Evolutionary conservation across 2,113 vertebrate genomes (phyloP).

Genomic region (Triplophysa siluroides): DNA sequence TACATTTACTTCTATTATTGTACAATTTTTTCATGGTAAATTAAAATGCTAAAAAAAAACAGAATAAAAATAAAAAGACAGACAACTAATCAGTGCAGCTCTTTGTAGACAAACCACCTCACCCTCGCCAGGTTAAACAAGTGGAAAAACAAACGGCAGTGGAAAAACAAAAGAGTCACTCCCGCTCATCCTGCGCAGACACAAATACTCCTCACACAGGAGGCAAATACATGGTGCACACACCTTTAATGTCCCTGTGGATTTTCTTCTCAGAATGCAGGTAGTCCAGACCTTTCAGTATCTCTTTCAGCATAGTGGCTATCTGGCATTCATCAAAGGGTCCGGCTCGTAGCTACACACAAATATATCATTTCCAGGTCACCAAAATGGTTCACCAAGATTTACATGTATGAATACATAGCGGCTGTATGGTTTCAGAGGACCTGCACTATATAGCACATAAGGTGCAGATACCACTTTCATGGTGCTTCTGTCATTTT

Average conservation of each 20-base stretch:
- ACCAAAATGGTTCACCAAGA: not conserved
- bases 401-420: too few species aligned
- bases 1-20: not conserved
- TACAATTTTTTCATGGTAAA: not conserved
- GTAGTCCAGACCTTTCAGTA: slow-evolving; percentile 89
- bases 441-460: not conserved
- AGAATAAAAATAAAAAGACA: slow-evolving; percentile 18
- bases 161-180: slow-evolving; percentile 33
- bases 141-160: slow-evolving; percentile 30
- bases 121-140: slow-evolving; percentile 28
- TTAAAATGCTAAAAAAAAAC: not conserved
- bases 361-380: not conserved
- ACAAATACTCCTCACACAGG: slow-evolving; percentile 4
- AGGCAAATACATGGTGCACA: not conserved
- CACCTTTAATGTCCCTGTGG: slow-evolving; percentile 91
- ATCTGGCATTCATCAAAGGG: slow-evolving; percentile 90
- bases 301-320: slow-evolving; percentile 89
- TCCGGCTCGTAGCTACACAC: slow-evolving; percentile 80
- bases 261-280: slow-evolving; percentile 92
- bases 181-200: slow-evolving; percentile 23
- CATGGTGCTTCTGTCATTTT: too few species aligned
- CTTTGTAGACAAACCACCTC: not conserved
- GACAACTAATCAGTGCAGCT: slow-evolving; percentile 21
- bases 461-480: not conserved
- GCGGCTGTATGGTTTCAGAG: too few species aligned